A percentile compares a stretch with the other conserved stretches of the same genome.
Conservation (phyloP, 2,888 invertebrate species). For the Dichetophora obliterata region DNA sequence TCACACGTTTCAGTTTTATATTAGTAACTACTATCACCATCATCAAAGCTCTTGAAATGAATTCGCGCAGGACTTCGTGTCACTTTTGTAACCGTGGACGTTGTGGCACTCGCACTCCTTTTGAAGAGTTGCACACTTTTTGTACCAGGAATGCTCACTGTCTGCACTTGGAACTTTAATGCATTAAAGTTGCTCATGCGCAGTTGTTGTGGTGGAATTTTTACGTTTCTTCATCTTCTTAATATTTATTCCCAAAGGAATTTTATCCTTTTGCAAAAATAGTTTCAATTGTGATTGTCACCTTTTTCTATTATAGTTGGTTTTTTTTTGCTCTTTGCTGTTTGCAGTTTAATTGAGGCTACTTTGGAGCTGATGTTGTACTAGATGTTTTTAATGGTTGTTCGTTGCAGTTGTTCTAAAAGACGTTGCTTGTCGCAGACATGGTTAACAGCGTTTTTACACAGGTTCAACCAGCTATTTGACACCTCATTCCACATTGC, state of each 20-base stretch:
- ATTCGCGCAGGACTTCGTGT: background rate
- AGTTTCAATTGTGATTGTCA: constrained; percentile 28
- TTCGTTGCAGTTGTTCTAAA: constrained; percentile 13
- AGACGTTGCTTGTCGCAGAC: constrained; percentile 31
- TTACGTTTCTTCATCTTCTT: background rate
- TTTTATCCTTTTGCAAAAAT: constrained; percentile 12
- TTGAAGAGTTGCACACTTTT: background rate
- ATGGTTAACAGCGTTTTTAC: constrained; percentile 38
- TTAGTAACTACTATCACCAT: background rate
- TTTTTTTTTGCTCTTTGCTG: background rate
- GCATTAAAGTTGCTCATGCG: constrained; percentile 42
- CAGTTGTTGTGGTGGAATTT: constrained; percentile 15
- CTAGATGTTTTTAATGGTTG: constrained; percentile 1
- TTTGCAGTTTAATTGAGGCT: constrained; percentile 33
- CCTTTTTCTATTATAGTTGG: background rate
- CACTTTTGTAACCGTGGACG: background rate
- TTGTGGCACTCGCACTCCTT: background rate
- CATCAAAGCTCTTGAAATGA: background rate
- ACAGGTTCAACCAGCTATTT: constrained; percentile 34
- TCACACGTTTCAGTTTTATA: constrained; percentile 10
- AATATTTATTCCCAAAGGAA: constrained; percentile 22
- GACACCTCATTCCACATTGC: constrained; percentile 35
- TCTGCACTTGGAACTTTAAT: constrained; percentile 44
- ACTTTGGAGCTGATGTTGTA: constrained; percentile 17
- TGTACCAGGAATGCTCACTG: background rate